Conservation (phyloP, 2,113 vertebrate species). For the Chaetorhynchus papuensis region DNA sequence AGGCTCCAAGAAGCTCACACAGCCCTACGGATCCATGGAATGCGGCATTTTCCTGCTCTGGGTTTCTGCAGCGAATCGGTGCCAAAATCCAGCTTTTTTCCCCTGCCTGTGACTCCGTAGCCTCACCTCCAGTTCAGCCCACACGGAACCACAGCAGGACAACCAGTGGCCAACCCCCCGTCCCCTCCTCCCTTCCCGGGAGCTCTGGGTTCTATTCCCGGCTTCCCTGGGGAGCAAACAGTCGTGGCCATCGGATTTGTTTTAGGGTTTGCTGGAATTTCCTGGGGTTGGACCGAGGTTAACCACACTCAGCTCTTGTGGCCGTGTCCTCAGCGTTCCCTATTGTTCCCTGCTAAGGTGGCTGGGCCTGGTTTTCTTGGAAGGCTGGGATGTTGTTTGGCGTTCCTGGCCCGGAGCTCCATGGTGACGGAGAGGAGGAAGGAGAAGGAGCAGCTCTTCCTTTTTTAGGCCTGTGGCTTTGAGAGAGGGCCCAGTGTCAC, state of each 20-base stretch:
- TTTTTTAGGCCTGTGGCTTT: conserved; percentile 38
- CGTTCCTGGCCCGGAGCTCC: neutral
- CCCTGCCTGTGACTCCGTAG: neutral
- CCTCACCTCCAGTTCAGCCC: neutral
- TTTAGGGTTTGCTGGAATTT: conserved; percentile 61
- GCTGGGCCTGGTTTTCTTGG: conserved; percentile 41
- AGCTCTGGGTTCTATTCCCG: conserved; percentile 31
- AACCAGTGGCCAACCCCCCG: neutral
- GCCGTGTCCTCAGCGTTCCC: conserved; percentile 8
- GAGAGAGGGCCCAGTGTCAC: conserved; percentile 16
- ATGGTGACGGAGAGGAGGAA: neutral
- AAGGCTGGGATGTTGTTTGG: neutral
- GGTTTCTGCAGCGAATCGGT: neutral
- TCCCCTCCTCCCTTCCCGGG: conserved; percentile 18
- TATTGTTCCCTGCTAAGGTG: conserved; percentile 32
- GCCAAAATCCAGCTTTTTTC: neutral
- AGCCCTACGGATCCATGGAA: neutral
- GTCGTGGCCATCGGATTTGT: conserved; percentile 42
- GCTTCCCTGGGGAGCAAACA: conserved; percentile 36
- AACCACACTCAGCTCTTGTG: conserved; percentile 49
- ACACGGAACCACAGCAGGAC: neutral
- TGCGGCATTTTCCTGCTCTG: accelerated
- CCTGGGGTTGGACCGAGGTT: conserved; percentile 56
- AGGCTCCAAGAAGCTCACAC: neutral
- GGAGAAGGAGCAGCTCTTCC: neutral